phyloP scores from a whole-genome alignment of 2,797 vertebrate species.

The Agapornis canus region DNA sequence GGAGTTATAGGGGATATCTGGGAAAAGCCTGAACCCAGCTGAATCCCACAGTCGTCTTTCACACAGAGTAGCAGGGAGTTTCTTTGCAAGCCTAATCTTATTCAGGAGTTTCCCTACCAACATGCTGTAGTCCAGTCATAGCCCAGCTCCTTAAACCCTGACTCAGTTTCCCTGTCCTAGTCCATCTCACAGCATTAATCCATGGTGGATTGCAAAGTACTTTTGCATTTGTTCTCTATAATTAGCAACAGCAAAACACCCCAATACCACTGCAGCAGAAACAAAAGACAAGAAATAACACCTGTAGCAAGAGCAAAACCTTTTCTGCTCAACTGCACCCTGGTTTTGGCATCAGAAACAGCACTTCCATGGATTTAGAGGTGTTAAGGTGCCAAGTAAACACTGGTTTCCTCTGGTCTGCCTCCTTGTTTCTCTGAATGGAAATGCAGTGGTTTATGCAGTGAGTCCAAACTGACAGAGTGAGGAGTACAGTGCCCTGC shows the following conservation, averaged over 20 bases:
- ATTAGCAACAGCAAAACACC: background rate
- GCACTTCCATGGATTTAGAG: background rate
- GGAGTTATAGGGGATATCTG: background rate
- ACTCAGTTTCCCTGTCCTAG: background rate
- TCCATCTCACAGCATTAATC: background rate
- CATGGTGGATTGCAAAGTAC: background rate
- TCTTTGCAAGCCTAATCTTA: background rate
- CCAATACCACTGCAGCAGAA: background rate
- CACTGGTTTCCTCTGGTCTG: background rate
- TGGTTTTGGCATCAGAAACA: background rate
- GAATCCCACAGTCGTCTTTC: background rate
- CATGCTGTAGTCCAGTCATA: background rate
- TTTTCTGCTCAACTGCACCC: background rate
- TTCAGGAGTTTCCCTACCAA: background rate
- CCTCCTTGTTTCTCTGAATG: background rate
- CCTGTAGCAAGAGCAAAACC: background rate
- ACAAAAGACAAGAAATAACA: background rate
- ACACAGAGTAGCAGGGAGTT: background rate
- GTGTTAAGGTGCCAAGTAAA: background rate
- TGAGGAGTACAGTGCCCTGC: background rate
- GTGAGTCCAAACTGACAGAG: rapidly evolving
- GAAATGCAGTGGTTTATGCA: rapidly evolving
- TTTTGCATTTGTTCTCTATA: background rate
- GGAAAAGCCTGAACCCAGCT: background rate
- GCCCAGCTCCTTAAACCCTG: background rate